Conservation (phyloP, 2,888 invertebrate species). For the Machimus atricapillus region DNA sequence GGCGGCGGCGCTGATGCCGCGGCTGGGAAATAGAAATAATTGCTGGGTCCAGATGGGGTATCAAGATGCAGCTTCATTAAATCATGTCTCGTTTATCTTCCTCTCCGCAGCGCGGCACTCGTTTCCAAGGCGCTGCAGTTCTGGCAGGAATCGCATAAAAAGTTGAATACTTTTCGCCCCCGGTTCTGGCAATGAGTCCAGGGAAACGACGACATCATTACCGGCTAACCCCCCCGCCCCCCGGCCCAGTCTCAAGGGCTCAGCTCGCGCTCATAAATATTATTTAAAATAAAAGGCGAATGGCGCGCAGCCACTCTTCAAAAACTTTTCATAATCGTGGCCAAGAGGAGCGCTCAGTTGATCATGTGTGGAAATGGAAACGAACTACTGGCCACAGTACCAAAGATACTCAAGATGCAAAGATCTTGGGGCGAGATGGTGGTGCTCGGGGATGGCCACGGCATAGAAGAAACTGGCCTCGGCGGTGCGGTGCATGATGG, state of each 20-base stretch:
- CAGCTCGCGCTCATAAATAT: constrained; percentile 17
- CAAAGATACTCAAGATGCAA: background rate
- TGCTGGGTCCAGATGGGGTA: constrained; percentile 25
- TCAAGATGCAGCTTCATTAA: constrained; percentile 27
- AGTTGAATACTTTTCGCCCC: constrained; percentile 33
- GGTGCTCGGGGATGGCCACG: constrained; percentile 8
- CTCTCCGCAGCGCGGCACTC: background rate
- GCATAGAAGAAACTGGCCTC: background rate
- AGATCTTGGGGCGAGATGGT: background rate
- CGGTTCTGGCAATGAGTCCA: constrained; percentile 35
- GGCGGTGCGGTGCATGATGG: constrained; percentile 1
- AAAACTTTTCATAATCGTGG: background rate
- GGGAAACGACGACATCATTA: constrained; percentile 36
- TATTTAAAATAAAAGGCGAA: constrained; percentile 20
- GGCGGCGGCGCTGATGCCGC: background rate
- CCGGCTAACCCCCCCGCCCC: background rate
- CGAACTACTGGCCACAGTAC: constrained; percentile 24
- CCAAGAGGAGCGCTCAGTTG: background rate
- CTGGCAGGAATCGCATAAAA: constrained; percentile 10
- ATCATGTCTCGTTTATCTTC: constrained; percentile 36
- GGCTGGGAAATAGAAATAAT: constrained; percentile 29
- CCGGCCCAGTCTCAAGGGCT: background rate
- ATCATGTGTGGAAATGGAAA: constrained; percentile 33
- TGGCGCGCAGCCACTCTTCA: background rate
- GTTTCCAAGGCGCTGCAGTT: background rate